Conservation (phyloP, 2,113 vertebrate species). For the Polyodon spathula region DNA sequence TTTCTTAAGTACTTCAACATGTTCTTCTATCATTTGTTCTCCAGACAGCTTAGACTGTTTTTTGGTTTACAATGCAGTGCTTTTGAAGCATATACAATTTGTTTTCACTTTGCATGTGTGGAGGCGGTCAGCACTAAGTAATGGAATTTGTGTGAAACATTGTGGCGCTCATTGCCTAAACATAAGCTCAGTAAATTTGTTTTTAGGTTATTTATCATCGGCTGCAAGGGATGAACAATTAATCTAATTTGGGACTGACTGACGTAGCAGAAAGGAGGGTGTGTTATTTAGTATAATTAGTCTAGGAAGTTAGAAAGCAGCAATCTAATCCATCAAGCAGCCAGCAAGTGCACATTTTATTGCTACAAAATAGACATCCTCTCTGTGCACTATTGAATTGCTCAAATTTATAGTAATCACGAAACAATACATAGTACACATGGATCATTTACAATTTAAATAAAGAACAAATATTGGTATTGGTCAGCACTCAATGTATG, state of each 20-base stretch:
- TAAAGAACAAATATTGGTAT: too few species aligned
- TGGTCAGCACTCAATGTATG: too few species aligned
- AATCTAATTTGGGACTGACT: neutral
- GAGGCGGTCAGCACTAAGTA: too few species aligned
- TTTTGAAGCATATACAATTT: too few species aligned
- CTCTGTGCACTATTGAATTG: conserved; percentile 6
- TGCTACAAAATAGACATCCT: conserved; percentile 1
- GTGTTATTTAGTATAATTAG: neutral
- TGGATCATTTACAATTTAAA: neutral
- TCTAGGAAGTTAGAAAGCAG: neutral
- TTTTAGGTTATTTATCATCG: too few species aligned
- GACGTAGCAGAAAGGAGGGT: neutral
- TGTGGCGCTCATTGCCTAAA: too few species aligned
- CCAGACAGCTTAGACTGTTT: too few species aligned
- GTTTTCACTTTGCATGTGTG: too few species aligned
- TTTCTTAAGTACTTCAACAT: neutral
- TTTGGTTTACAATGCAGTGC: too few species aligned
- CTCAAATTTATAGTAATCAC: neutral
- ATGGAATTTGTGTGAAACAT: neutral
- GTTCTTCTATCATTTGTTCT: too few species aligned
- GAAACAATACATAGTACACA: neutral
- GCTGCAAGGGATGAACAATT: neutral
- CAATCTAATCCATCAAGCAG: neutral
- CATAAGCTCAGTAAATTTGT: too few species aligned
- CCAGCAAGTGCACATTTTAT: conserved; percentile 5